phyloP scores from a whole-genome alignment of 2,888 invertebrate genomes.

The Sminthurinus aureus region DNA sequence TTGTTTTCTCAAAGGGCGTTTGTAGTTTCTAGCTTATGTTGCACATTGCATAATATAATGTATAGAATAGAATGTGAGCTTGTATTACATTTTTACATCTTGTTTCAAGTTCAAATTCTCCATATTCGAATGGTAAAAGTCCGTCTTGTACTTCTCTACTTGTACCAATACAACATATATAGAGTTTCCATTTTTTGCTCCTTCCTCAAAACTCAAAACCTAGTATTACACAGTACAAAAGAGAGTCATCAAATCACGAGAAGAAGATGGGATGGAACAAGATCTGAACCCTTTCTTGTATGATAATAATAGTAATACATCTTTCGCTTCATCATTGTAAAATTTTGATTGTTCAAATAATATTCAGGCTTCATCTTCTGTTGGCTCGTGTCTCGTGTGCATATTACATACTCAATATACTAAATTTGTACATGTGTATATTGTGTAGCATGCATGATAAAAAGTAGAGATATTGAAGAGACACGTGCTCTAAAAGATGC shows the following conservation, averaged over 20 bases:
- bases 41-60: no score
- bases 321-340: background rate
- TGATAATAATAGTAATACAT: background rate
- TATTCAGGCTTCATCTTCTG: background rate
- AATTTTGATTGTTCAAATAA: background rate
- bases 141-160: no score
- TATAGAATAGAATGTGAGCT: no score
- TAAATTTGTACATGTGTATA: background rate
- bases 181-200: no score
- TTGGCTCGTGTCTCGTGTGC: background rate
- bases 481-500: background rate
- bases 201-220: no score
- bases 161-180: no score
- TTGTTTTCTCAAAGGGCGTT: no score
- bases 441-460: background rate
- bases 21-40: no score
- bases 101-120: no score
- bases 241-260: background rate
- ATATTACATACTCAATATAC: background rate
- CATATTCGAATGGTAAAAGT: no score
- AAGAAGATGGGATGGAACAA: background rate
- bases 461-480: background rate
- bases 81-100: no score
- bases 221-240: no score
- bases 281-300: background rate